Percentiles rank a stretch among this genome's conserved stretches.
phyloP scores from a whole-genome alignment of 2,888 invertebrate genomes.

The Lepidochitona cinerea region DNA sequence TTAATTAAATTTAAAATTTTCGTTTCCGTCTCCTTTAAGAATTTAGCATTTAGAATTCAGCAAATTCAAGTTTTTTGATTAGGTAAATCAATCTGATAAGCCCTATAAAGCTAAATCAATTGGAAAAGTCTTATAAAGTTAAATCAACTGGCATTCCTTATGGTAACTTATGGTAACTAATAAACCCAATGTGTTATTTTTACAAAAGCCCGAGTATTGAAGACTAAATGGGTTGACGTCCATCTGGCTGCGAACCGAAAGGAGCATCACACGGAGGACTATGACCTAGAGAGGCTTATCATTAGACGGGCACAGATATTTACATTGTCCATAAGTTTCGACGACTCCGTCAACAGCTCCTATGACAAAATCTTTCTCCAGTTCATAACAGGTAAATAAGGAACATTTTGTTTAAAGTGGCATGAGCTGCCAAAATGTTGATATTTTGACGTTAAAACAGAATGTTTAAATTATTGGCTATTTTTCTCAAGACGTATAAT shows the following conservation, averaged over 20 bases:
- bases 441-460: no score
- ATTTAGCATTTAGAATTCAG: no score
- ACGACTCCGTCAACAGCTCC: slow-evolving; percentile 43
- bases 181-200: background rate
- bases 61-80: no score
- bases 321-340: slow-evolving; percentile 53
- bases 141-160: background rate
- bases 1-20: no score
- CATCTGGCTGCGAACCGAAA: slow-evolving; percentile 40
- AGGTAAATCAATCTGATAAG: no score
- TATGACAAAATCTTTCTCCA: slow-evolving; percentile 47
- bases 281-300: slow-evolving; percentile 53
- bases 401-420: no score
- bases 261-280: slow-evolving; percentile 56
- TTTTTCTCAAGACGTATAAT: no score
- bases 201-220: slow-evolving; percentile 33
- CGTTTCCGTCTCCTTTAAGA: no score
- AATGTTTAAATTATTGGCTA: no score
- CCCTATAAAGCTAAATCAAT: no score
- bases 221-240: slow-evolving; percentile 35
- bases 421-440: no score
- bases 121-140: slow-evolving; percentile 37
- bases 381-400: slow-evolving; percentile 49
- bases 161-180: no score
- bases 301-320: slow-evolving; percentile 61